Base-by-base conservation (phyloP, 2,888 invertebrate genomes). In the Chironomus tentans region DNA sequence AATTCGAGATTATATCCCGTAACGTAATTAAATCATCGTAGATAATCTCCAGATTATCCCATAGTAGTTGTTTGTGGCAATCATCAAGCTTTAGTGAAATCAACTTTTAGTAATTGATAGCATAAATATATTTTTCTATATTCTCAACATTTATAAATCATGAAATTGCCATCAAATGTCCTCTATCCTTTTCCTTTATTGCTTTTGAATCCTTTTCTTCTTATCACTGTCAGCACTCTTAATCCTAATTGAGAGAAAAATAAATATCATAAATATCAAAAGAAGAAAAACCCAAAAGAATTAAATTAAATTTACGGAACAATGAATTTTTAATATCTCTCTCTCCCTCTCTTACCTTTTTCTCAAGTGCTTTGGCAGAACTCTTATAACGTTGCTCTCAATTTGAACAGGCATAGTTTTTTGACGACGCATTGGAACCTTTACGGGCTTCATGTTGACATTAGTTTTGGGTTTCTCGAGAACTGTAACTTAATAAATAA, bases 391-490 rank as follows among this genome's bases (percentile, higher is more conserved):
- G 78, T 83, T 82, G 47, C 81, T 81, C 75, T 84, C 83, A 47
- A 84, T 84, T 81, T 84, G 84, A 0, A 84, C 84, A 2, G 84
- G 84, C 83, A 84, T 83, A 12, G 84, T 83, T 56, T 82, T 81
- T 77, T 84, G 84, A 68, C 84, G 79, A 72, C 80, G 77, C 47
- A 69, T 70, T 38, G 56, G 56, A 18, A 15, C 15, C 62, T 61
- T 13, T 28, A 56, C 13, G 38, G 38, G 15, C 61, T 72, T 24
- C 38, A 38, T 38, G 24, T 61, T 28, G 22, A 28, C 12, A 24
- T 22, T 68, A 38, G 38, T 38, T 38, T 38, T 38, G 38, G 38
- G 38, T 56, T 76, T 76, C 18, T 62, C 50, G 18, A 61, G 28
- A 38, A 68, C 69, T 69, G 56, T 50, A 48, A 68, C 1, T 28